Percentiles rank a stretch among this genome's conserved stretches.
Conservation (phyloP, 2,797 vertebrate genomes). For the Epinephelus malabaricus region DNA sequence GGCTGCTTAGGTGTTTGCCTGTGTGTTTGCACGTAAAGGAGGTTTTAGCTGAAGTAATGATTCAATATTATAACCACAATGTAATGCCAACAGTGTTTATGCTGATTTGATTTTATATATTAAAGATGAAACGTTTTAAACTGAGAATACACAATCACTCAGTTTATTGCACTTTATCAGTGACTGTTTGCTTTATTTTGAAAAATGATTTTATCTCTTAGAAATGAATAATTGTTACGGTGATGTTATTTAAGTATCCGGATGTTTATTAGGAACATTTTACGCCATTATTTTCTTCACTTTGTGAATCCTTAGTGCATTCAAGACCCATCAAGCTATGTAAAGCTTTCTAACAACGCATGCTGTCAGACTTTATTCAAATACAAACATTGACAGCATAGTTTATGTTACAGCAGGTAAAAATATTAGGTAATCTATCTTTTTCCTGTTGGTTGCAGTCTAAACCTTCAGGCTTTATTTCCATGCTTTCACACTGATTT, state of each 20-base stretch:
- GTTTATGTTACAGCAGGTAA: background rate
- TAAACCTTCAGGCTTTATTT: constrained; percentile 15
- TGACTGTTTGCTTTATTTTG: background rate
- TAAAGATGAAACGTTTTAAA: background rate
- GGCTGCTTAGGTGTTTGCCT: constrained; percentile 50
- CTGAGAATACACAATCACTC: background rate
- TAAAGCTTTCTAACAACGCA: background rate
- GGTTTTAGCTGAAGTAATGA: too few relatives aligned
- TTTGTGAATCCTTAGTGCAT: background rate
- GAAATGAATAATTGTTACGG: background rate
- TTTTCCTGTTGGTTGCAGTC: constrained; percentile 19
- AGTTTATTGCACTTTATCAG: background rate
- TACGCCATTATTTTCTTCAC: background rate
- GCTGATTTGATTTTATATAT: background rate
- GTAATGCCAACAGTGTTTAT: too few relatives aligned
- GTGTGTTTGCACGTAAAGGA: constrained; percentile 1
- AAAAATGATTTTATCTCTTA: too few relatives aligned
- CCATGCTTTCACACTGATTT: constrained; percentile 18
- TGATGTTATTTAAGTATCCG: background rate
- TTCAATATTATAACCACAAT: too few relatives aligned
- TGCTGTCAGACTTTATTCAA: too few relatives aligned
- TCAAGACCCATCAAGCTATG: background rate
- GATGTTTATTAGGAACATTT: background rate
- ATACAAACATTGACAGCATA: background rate
- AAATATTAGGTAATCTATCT: constrained; percentile 5